Evolutionary conservation across 2,113 vertebrate species (phyloP).

Genomic region (Pseudopodoces humilis): DNA sequence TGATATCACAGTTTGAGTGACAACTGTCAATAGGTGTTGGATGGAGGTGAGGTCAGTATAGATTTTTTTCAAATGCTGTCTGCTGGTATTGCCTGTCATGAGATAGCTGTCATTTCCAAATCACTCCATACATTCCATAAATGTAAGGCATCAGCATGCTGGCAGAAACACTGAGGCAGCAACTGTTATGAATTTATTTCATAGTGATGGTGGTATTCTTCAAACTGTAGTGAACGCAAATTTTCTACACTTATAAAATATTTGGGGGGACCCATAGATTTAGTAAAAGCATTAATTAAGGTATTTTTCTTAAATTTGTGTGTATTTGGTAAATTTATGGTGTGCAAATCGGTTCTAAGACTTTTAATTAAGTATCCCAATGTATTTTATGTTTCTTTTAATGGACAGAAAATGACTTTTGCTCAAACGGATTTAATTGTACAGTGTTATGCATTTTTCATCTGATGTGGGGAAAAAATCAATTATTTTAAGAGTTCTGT

Average conservation of each 20-base stretch:
- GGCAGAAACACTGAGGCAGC: constrained; percentile 33
- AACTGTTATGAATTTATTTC: constrained; percentile 31
- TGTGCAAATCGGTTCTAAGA: constrained; percentile 39
- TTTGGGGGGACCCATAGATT: constrained; percentile 13
- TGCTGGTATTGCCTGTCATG: constrained; percentile 70
- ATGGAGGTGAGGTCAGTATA: constrained; percentile 77
- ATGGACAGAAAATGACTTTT: constrained; percentile 77
- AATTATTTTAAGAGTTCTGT: constrained; percentile 78
- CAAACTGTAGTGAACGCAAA: not conserved
- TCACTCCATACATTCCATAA: constrained; percentile 63
- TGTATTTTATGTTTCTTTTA: constrained; percentile 76
- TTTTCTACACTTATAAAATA: not conserved
- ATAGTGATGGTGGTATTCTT: not conserved
- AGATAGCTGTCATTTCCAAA: constrained; percentile 78
- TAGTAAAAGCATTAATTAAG: constrained; percentile 10
- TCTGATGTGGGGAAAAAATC: constrained; percentile 71
- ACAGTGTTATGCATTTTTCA: constrained; percentile 73
- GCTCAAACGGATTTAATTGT: constrained; percentile 70
- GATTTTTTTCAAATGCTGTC: constrained; percentile 77
- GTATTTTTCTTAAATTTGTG: constrained; percentile 42
- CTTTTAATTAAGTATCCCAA: constrained; percentile 66
- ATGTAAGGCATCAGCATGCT: constrained; percentile 39
- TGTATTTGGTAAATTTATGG: constrained; percentile 65
- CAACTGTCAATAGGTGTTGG: constrained; percentile 80
- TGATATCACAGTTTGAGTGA: constrained; percentile 81